A percentile compares a stretch with the other conserved stretches of the same genome.
Evolutionary conservation across 2,888 invertebrate genomes (phyloP).

Genomic region (Tetranychus truncatus): DNA sequence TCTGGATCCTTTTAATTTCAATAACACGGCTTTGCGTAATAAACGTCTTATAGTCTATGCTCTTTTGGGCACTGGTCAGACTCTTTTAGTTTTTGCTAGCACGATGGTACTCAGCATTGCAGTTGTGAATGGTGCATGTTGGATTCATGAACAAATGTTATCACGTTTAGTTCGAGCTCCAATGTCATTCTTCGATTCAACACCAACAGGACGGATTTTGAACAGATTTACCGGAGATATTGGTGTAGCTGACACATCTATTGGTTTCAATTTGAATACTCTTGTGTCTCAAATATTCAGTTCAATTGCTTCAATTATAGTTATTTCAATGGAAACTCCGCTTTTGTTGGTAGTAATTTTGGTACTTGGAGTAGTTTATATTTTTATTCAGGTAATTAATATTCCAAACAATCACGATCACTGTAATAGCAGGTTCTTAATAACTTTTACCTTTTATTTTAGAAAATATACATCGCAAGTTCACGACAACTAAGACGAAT

Average conservation of each 20-base stretch:
- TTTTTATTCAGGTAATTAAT: slow-evolving; percentile 29
- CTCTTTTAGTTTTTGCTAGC: too few species aligned
- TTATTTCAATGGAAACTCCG: slow-evolving; percentile 31
- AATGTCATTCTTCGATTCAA: slow-evolving; percentile 27
- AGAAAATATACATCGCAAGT: slow-evolving; percentile 38
- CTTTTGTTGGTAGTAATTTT: slow-evolving; percentile 31
- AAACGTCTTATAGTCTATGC: too few species aligned
- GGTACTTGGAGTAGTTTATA: slow-evolving; percentile 31
- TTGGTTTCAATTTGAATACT: slow-evolving; percentile 26
- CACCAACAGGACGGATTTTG: slow-evolving; percentile 26
- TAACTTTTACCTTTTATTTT: too few species aligned
- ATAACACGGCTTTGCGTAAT: background rate
- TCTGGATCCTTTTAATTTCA: background rate
- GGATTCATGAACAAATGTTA: slow-evolving; percentile 27
- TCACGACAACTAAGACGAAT: slow-evolving; percentile 41
- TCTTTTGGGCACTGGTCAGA: too few species aligned
- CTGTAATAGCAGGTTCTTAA: too few species aligned
- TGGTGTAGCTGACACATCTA: slow-evolving; percentile 28
- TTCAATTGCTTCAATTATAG: slow-evolving; percentile 25
- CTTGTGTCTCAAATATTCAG: slow-evolving; percentile 24
- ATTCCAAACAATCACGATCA: too few species aligned
- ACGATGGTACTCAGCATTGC: too few species aligned
- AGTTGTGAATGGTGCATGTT: background rate
- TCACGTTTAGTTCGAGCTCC: slow-evolving; percentile 34
- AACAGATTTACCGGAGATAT: slow-evolving; percentile 28